Evolutionary conservation across 2,113 vertebrate species (phyloP).

Genomic region (Carassius carassius): DNA sequence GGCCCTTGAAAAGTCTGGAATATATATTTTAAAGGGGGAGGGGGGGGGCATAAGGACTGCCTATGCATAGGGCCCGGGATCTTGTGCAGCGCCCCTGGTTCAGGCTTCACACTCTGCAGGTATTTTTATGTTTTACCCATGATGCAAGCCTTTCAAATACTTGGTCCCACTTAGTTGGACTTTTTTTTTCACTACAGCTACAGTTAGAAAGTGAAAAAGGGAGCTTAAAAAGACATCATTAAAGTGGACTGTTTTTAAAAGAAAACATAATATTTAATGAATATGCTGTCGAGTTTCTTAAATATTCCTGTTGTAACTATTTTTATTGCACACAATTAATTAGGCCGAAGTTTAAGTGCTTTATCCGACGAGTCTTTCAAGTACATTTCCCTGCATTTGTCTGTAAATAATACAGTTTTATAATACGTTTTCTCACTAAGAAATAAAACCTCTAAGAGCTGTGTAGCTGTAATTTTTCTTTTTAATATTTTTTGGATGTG

Average conservation of each 20-base stretch:
- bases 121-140: constrained; percentile 48
- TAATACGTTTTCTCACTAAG: constrained; percentile 25
- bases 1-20: no score
- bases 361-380: background rate
- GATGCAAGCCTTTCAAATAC: constrained; percentile 68
- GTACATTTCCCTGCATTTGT: constrained; percentile 19
- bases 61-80: no score
- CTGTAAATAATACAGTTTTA: constrained; percentile 34
- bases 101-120: constrained; percentile 57
- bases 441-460: constrained; percentile 35
- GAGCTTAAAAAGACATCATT: constrained; percentile 21
- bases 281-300: background rate
- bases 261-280: constrained; percentile 4
- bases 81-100: no score
- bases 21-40: no score
- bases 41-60: no score
- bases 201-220: background rate
- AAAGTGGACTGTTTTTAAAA: constrained; percentile 20
- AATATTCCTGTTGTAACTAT: background rate
- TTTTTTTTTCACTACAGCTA: constrained; percentile 25
- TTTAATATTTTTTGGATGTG: constrained; percentile 29
- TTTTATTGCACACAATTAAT: constrained; percentile 18
- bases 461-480: constrained; percentile 29
- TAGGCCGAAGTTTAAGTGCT: background rate
- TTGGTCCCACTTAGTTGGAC: constrained; percentile 30